Base-by-base conservation (phyloP, 2,797 vertebrate species). In the Rallus crepitans region DNA sequence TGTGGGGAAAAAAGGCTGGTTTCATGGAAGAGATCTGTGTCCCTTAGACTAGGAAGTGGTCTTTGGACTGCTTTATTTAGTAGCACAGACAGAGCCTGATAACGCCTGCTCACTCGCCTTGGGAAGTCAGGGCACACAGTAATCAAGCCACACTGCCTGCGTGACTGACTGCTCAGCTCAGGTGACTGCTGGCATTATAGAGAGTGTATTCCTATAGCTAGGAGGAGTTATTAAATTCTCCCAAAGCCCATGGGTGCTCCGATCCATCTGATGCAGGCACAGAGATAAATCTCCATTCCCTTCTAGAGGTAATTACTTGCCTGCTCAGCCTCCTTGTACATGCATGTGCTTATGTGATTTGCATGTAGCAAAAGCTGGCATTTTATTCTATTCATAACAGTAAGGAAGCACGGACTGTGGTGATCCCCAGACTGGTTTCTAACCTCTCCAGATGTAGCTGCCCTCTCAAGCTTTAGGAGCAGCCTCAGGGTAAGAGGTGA, bases 151-250 rank as follows among this genome's bases (percentile, higher is more conserved):
- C 50, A 12, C 56, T 35, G 71, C 28, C 60, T 79, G 73, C 0
- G 1, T 77, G 81, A 63, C 91, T 77, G 81, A 63, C 91, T 72
- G 78, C 84, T 87, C 55, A 59, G 81, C 84, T 90, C 76, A 53
- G 14, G 66, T 21, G 15, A 27, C 61, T 81, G 61, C 75, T 92
- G 71, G 35, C 64, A 70, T 77, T 63, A 56, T 39, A 64, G 45
- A 60, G 6, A 59, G 18, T 5, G 6, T n/a, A 19, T 70, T 89
- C 53, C 61, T 61, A 9, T 52, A 57, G 50, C 33, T 80, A 77
- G 61, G 40, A 93, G 76, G 61, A 85, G 60, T 69, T 93, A 83
- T 89, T 80, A 94, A 93, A 93, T 86, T 76, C 40, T 70, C 60
- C 75, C 82, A 82, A 92, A 95, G 60, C 82, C 79, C 84, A 15